Evolutionary conservation across 2,797 vertebrate genomes (phyloP), one percentile per base, ranked within the genome.

Genomic region (Lacerta agilis): DNA sequence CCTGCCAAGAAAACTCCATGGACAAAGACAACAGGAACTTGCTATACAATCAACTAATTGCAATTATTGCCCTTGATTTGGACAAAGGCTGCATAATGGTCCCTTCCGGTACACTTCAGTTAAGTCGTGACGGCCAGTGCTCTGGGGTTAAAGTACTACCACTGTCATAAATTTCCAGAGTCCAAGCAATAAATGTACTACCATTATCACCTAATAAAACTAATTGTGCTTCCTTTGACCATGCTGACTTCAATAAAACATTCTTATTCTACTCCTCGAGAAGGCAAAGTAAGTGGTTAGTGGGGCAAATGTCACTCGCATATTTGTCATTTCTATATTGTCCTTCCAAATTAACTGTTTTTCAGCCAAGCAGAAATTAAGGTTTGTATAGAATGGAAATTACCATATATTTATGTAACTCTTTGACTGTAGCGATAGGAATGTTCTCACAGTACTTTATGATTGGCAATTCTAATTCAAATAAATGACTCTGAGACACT

Each of bases 121-220:
- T 67, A 76, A 85, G 83, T 43, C 69, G n/a, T 76, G 71, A 27
- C 77, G 67, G 79, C 83, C 71, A 58, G 58, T n/a, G 13, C 43
- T 82, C 61, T 27, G 67, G 79, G 95, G 96, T 96, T 96, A 97
- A 97, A 97, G 96, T 96, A 92, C 95, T 89, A 80, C 85, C 71
- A 2, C 77, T 92, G 85, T 94, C 94, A 93, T 89, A 90, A 61
- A 83, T 80, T 92, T 93, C 84, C 95, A 96, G 95, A 96, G 96
- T 97, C 92, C 96, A 97, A 91, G 91, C 87, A 95, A 88, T 96
- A 95, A 94, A 95, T 73, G 33, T 85, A 87, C 7, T 95, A 95
- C 95, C 94, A 94, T 95, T 95, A 94, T 43, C 88, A 90, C 94
- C 93, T 95, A 94, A 96, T 95, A 95, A 96, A 95, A 94, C 82